These are phyloP conservation scores for Corythucha ciliata DNA, from an alignment of 2,888 invertebrate genomes.

Conservation along the genomic window DNA sequence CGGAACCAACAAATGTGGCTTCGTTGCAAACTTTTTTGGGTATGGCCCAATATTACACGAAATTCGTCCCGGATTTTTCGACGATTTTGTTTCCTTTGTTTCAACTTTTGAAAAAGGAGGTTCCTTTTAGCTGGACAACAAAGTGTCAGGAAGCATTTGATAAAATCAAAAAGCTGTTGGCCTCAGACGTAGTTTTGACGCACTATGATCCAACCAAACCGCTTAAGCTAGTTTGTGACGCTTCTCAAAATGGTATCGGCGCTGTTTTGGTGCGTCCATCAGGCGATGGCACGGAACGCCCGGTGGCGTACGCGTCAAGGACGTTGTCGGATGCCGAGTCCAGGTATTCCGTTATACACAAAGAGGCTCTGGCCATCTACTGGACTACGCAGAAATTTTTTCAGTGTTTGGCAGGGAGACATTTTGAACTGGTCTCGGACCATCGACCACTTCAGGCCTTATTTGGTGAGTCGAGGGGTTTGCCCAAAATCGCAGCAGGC, in stretches of 20 bases:
- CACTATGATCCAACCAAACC: constrained; percentile 14
- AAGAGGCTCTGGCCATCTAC: constrained; percentile 39
- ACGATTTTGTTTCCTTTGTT: constrained; percentile 4
- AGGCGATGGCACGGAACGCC: constrained; percentile 35
- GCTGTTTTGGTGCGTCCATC: constrained; percentile 36
- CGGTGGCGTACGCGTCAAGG: constrained; percentile 37
- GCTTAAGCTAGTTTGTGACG: no score
- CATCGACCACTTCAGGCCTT: constrained; percentile 38
- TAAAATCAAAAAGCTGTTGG: neutral
- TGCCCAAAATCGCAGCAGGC: constrained; percentile 39
- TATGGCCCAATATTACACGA: neutral
- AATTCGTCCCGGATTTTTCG: constrained; percentile 4
- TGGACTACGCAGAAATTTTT: constrained; percentile 39
- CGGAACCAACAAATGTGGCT: constrained; percentile 5
- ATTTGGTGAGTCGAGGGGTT: constrained; percentile 37
- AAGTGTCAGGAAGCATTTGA: neutral
- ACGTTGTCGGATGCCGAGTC: constrained; percentile 37
- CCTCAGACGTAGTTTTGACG: neutral
- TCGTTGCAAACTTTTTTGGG: constrained; percentile 1
- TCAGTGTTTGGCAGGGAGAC: constrained; percentile 39
- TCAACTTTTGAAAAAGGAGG: constrained; percentile 10
- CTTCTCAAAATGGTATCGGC: constrained; percentile 31
- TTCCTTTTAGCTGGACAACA: neutral
- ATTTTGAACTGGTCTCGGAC: constrained; percentile 37
- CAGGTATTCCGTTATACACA: constrained; percentile 38